Percentiles rank a stretch among this genome's conserved stretches.
Evolutionary conservation across 2,797 vertebrate genomes (phyloP).

Genomic region (Phoebastria nigripes): DNA sequence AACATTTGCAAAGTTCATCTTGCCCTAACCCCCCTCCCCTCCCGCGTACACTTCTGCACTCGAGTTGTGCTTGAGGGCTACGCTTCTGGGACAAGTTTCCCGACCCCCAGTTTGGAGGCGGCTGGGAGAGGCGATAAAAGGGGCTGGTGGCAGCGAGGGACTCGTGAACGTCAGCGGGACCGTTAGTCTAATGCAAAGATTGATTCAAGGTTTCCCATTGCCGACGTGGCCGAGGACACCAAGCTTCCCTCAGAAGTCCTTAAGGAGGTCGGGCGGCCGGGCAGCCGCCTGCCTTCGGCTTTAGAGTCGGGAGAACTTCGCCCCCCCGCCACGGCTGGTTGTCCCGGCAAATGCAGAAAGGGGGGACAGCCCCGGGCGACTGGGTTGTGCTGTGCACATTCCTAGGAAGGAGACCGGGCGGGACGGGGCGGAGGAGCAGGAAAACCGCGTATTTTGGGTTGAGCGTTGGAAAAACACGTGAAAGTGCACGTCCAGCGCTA

Average conservation of each 20-base stretch:
- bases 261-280: background rate
- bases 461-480: background rate
- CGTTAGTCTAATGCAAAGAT: background rate
- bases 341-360: background rate
- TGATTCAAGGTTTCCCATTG: background rate
- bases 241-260: background rate
- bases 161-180: background rate
- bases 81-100: background rate
- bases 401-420: background rate
- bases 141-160: background rate
- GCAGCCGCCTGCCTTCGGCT: background rate
- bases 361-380: background rate
- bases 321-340: background rate
- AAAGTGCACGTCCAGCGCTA: rapidly evolving
- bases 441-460: background rate
- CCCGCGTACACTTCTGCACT: rapidly evolving
- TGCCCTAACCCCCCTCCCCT: background rate
- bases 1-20: background rate
- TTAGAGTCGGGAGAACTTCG: background rate
- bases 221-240: background rate
- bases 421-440: background rate
- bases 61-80: background rate
- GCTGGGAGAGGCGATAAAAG: background rate
- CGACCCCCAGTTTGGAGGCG: background rate
- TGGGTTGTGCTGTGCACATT: background rate